phyloP scores from a whole-genome alignment of 2,797 vertebrate genomes.

The Lycodopsis pacificus region DNA sequence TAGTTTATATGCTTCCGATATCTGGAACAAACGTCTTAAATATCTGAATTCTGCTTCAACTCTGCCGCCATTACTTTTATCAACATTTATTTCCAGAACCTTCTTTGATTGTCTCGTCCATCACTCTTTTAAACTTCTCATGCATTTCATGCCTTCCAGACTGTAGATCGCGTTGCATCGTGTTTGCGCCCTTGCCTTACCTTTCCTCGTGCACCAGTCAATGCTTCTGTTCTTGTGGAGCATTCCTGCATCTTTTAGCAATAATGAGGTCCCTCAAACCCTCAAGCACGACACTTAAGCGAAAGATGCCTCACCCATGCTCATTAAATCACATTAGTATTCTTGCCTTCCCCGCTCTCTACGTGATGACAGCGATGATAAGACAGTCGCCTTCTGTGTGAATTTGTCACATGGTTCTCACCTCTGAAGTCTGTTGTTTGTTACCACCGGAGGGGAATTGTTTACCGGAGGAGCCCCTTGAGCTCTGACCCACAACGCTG shows the following conservation, averaged over 20 bases:
- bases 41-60: neutral
- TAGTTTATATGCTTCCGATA: neutral
- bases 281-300: constrained; percentile 12
- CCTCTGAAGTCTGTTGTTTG: constrained; percentile 15
- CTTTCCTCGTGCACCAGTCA: neutral
- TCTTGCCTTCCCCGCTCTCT: constrained; percentile 18
- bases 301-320: constrained; percentile 5
- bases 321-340: constrained; percentile 44
- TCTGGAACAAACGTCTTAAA: neutral
- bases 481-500: constrained; percentile 13
- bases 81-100: neutral
- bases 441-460: constrained; percentile 28
- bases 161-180: neutral
- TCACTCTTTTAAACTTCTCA: neutral
- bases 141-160: neutral
- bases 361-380: constrained; percentile 23
- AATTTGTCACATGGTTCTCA: constrained; percentile 53
- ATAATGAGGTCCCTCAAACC: constrained; percentile 35
- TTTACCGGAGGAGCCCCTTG: constrained; percentile 42
- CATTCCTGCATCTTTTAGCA: constrained; percentile 30
- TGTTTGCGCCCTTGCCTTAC: neutral
- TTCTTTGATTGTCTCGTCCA: neutral
- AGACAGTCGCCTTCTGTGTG: constrained; percentile 25
- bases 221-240: constrained; percentile 5
- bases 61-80: neutral